Base-by-base conservation (phyloP, 2,888 invertebrate species). In the Kuschelorhynchus macadamiae region DNA sequence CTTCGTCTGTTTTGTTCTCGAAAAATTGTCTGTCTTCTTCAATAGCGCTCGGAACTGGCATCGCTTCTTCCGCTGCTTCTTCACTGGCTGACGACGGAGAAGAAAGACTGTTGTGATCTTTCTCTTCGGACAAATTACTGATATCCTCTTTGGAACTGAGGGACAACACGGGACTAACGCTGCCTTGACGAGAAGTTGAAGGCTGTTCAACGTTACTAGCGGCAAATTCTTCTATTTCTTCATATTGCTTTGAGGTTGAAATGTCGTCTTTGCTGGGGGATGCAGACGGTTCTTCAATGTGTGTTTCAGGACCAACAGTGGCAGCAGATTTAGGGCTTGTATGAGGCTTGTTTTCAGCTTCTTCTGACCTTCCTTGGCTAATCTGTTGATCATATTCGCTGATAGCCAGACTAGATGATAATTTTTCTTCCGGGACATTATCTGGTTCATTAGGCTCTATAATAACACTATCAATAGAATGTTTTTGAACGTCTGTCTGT, bases 91-190 rank as follows among this genome's bases (percentile, higher is more conserved):
- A 66, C 7, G 72, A 71, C 14, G 70, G 25, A 0, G 72, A 73
- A 70, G 50, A 49, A 8, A 33, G 39, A 21, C 14, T 39, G 12
- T 72, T 71, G 9, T 71, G 69, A 44, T 73, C 74, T 39, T 74
- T 71, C 49, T 74, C 74, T 42, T 73, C 72, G 30, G 62, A 61
- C 4, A 62, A 64, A 44, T 67, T 70, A 11, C 64, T 71, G n/a
- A 71, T 72, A 44, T 74, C 72, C 20, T 72, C 72, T 21, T 56
- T 67, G 3, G 57, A 25, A 7, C 25, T 39, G 14, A 55, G 57
- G 1, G 67, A 16, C 5, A 39, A 5, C 18, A 52, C 14, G 36
- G 36, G 39, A 39, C 44, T 44, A 16, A 11, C 4, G n/a, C 41
- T 25, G 8, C 17, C 33, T 50, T 50, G 50, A 20, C 12, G 12